Conservation (phyloP, 2,113 vertebrate species). For the Nothoprocta perdicaria region DNA sequence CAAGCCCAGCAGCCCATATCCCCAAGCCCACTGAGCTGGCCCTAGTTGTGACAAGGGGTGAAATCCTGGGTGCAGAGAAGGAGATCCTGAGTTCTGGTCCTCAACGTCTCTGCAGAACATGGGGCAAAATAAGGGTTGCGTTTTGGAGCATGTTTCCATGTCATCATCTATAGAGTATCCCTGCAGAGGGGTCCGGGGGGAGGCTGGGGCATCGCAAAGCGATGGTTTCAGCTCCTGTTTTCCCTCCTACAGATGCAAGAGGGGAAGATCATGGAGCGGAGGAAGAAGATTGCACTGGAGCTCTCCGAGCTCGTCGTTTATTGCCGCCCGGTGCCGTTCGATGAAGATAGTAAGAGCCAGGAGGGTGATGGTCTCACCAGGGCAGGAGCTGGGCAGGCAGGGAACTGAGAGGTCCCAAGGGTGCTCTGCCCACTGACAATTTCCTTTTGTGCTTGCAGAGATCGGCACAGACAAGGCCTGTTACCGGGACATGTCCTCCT, state of each 20-base stretch:
- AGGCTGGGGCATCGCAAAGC: neutral
- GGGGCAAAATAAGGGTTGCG: neutral
- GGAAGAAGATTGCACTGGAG: slow-evolving; percentile 97
- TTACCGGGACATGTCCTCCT: slow-evolving; percentile 97
- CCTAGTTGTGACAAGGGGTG: neutral
- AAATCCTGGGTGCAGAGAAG: no score
- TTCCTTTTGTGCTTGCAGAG: slow-evolving; percentile 74
- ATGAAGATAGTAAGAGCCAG: slow-evolving; percentile 92
- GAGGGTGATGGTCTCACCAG: neutral
- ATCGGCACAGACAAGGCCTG: slow-evolving; percentile 95
- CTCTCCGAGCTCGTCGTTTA: slow-evolving; percentile 96
- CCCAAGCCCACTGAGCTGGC: neutral
- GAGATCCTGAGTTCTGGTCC: neutral
- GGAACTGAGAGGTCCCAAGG: neutral
- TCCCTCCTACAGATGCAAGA: slow-evolving; percentile 86
- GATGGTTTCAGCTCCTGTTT: neutral
- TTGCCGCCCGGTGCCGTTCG: slow-evolving; percentile 95
- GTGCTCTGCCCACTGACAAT: neutral
- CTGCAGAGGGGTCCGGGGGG: neutral
- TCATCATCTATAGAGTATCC: neutral
- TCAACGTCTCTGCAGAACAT: neutral
- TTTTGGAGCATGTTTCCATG: fast-evolving
- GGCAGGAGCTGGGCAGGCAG: neutral
- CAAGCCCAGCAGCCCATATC: neutral
- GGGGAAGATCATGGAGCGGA: slow-evolving; percentile 98